Evolutionary conservation across 2,113 vertebrate species (phyloP).

Genomic region (Megaceryle torquata): DNA sequence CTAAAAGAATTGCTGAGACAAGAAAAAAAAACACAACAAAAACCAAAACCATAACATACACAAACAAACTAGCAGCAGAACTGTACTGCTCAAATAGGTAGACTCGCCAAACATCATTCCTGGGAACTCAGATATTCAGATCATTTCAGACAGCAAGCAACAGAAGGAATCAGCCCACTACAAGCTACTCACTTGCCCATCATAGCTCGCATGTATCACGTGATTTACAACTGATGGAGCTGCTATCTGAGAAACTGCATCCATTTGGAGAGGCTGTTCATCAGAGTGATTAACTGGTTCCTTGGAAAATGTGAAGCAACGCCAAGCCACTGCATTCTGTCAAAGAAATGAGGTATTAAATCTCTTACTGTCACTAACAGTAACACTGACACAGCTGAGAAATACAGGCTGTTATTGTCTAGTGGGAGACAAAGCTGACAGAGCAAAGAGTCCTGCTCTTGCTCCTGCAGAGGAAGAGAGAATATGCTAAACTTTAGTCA

Average conservation of each 20-base stretch:
- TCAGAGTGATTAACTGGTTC: slow-evolving; percentile 70
- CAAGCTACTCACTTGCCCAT: slow-evolving; percentile 80
- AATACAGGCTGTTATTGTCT: background rate
- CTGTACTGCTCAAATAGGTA: background rate
- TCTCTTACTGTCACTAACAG: background rate
- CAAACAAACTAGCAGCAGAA: background rate
- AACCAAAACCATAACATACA: too few relatives aligned
- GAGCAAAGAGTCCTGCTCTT: background rate
- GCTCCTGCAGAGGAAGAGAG: background rate
- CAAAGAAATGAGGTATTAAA: background rate
- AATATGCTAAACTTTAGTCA: background rate
- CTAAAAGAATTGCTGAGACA: background rate
- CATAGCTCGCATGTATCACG: slow-evolving; percentile 85
- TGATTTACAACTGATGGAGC: slow-evolving; percentile 88
- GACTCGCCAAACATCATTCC: background rate
- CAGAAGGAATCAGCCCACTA: background rate
- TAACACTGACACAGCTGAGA: background rate
- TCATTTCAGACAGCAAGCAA: background rate
- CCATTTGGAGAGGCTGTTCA: slow-evolving; percentile 60
- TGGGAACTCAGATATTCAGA: background rate
- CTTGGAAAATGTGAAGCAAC: slow-evolving; percentile 91
- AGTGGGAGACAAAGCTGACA: background rate
- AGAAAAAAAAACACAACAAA: background rate
- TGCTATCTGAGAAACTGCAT: slow-evolving; percentile 66
- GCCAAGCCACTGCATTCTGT: slow-evolving; percentile 90